These are phyloP conservation scores for Ladona fulva DNA, from an alignment of 1,140 invertebrate species.

Conservation along the genomic window DNA sequence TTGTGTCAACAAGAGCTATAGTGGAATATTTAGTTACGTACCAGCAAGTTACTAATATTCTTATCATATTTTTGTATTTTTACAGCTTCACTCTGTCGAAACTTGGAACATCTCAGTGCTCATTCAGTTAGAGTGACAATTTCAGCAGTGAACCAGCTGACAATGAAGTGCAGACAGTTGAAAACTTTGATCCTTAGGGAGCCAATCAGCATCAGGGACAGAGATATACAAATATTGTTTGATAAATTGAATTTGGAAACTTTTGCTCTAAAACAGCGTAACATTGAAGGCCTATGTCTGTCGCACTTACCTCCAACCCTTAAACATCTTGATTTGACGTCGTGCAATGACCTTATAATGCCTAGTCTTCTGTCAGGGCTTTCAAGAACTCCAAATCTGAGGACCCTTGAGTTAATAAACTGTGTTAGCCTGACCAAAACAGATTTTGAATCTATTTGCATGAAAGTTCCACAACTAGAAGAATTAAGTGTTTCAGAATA, in stretches of 20 bases:
- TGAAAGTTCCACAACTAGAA: not conserved
- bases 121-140: not conserved
- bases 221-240: not conserved
- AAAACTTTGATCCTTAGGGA: not conserved
- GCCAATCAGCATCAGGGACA: not conserved
- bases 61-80: not conserved
- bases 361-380: not conserved
- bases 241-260: not conserved
- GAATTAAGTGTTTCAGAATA: not conserved
- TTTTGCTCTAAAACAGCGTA: not conserved
- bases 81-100: not conserved
- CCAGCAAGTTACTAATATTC: not conserved
- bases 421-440: not conserved
- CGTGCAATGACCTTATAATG: not conserved
- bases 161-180: not conserved
- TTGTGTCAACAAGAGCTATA: too few relatives aligned
- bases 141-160: not conserved
- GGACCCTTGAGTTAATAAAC: not conserved
- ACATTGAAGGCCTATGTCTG: not conserved
- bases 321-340: not conserved
- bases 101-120: not conserved
- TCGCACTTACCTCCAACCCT: not conserved
- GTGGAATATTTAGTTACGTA: too few relatives aligned
- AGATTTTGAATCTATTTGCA: not conserved
- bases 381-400: not conserved